Evolutionary conservation across 2,113 vertebrate genomes (phyloP), one percentile per base, ranked within the genome.

Genomic region (Myrmecophaga tridactyla): DNA sequence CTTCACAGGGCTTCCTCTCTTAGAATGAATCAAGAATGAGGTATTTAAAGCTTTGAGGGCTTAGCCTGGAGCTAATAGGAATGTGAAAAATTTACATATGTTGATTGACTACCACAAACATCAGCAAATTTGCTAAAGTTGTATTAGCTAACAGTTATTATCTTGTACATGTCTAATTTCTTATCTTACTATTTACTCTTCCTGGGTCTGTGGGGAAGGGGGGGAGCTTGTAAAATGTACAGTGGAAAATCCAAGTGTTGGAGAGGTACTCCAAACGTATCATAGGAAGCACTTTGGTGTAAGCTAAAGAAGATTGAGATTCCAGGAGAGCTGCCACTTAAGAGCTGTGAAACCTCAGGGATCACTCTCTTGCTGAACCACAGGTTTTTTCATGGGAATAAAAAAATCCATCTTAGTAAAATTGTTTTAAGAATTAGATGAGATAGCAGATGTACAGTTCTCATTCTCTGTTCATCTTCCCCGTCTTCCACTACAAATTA

Each of bases 121-220:
- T 95, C 29, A 94, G 53, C 86, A 60, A 69, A 86, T 89, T 75
- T 76, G 41, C 60, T 90, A 65, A 58, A n/a, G 10, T 92, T 83
- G 81, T 85, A 36, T 86, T 97, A 76, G n/a, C 51, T 91, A 94
- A 53, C 72, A 95, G 1, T 92, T 86, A 60, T 65, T 70, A 92
- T n/a, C 76, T 58, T 90, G 67, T 62, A 75, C 46, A 39, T 91
- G 11, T 83, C 86, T 88, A 60, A 56, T 96, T 91, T 94, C 65
- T 84, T 84, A n/a, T 76, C 77, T 78, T 94, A 78, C 58, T 95
- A 3, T 92, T 51, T 43, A 90, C 77, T 90, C 56, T 87, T 87
- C 56, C 65, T 69, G 6, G 77, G 84, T 41, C 6, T 62, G 8
- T 7, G 13, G 21, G n/a, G 14, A 11, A 72, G 6, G 20, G 4